Base-by-base conservation (phyloP, 2,113 vertebrate species). In the Corythoichthys haematopterus region DNA sequence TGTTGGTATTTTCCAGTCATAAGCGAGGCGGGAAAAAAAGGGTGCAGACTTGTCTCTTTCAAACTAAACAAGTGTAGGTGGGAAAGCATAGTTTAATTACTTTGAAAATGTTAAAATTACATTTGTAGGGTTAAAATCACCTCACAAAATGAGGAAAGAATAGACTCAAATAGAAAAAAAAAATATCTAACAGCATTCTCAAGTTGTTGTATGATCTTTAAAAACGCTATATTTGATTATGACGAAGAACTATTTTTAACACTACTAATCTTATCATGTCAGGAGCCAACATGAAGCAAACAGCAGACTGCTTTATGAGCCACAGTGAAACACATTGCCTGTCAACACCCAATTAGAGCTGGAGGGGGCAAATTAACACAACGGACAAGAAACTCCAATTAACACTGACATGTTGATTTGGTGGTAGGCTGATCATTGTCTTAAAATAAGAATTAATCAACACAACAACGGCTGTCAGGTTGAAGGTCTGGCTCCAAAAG, bases 381-480 rank as follows among this genome's bases (percentile, higher is more conserved):
- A 74, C 78, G 79, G 71, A 71, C 13, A 68, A 80, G 73, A 76
- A 85, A 85, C 76, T 82, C 83, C 81, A 89, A 88, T 91, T 87
- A 89, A 87, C 80, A 87, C 74, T 76, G 71, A 82, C 80, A 75
- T 68, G 79, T 71, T 85, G 82, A 86, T 88, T 80, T 79, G 80
- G 71, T 84, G 76, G 80, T 76, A 79, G 62, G 77, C 73, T 71
- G 71, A 76, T 84, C 68, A 79, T 78, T 82, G 81, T 83, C 76
- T 81, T 85, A 77, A 88, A 89, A 87, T 85, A 78, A 84, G 72
- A 85, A 84, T 87, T 84, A 88, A 88, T 90, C 84, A 90, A 83
- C 85, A 66, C 67, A 2, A 69, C 37, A 36, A 57, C 72, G 68
- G 74, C 65, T 79, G 78, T 69, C 74, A 71, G 80, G 79, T 74